Base-by-base conservation (phyloP, 1,140 invertebrate genomes). In the Drosophila orosa region DNA sequence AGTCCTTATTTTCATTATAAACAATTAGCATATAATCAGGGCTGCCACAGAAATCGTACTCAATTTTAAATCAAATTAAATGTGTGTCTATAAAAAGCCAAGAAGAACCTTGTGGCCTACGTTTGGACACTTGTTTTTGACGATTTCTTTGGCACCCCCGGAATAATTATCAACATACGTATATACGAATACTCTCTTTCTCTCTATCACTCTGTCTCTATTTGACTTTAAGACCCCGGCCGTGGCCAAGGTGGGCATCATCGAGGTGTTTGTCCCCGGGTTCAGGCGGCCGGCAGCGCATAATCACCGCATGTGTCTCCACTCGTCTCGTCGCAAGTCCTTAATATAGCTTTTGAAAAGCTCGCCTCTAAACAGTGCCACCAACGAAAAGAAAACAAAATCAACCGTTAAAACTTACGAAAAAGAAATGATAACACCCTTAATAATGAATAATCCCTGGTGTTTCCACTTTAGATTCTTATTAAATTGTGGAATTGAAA, bases 321-420 rank as follows among this genome's bases (percentile, higher is more conserved):
- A 85, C 61, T 83, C 81, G 77, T 80, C 81, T 85, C 81, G 81
- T 85, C 74, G 81, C 81, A 84, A 84, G 81, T 85, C 81, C 77
- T 83, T 90, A 87, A 78, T 68, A 90, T 81, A 87, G 86, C 82
- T 90, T 90, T 90, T 80, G 71, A 80, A 90, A 90, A 90, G 87
- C 86, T 90, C 74, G 87, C 87, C 87, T 90, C 77, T 78, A 90
- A 85, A 76, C 71, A 90, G 86, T 90, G 87, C 85, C 86, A 84
- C 72, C 78, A 84, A 74, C 47, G 13, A 71, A 66, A 60, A 48
- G 22, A 63, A 74, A 73, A 73, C 48, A 45, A 65, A 73, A 71
- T 37, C 72, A 80, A 81, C 78, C 72, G 76, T 76, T 76, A 61
- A 75, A 66, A 83, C 74, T 61, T 58, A 78, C 65, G 35, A 67